Evolutionary conservation across 2,888 invertebrate species (phyloP).

Genomic region (Volucella inanis): DNA sequence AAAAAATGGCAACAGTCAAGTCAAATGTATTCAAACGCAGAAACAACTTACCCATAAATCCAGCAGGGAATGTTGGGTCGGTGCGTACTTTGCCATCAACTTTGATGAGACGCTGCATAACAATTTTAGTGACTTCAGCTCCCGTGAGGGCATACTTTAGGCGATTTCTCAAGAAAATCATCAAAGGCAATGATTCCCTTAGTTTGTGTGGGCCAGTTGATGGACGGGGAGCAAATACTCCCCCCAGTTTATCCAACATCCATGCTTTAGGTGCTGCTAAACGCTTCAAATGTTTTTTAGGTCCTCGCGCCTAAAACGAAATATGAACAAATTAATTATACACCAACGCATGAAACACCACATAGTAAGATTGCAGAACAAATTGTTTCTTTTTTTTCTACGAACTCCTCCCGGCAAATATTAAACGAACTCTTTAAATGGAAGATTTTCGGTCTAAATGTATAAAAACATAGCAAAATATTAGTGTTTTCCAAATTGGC

Average conservation of each 20-base stretch:
- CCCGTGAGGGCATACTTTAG: slow-evolving; percentile 99
- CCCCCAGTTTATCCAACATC: slow-evolving; percentile 99
- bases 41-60: slow-evolving; percentile 96
- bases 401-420: slow-evolving; percentile 30
- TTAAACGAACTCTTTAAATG: slow-evolving; percentile 15
- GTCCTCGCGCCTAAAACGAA: slow-evolving; percentile 94
- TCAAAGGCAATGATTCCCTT: slow-evolving; percentile 97
- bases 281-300: slow-evolving; percentile 99
- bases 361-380: not conserved
- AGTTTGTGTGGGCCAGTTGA: slow-evolving; percentile 99
- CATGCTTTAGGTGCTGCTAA: slow-evolving; percentile 99
- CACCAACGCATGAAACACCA: not conserved
- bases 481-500: not conserved
- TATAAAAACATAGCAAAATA: slow-evolving; percentile 19
- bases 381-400: slow-evolving; percentile 31
- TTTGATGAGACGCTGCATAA: slow-evolving; percentile 98
- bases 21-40: not conserved
- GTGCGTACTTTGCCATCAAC: slow-evolving; percentile 99
- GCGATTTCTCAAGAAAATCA: slow-evolving; percentile 98
- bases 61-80: slow-evolving; percentile 98
- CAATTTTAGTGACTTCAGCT: slow-evolving; percentile 98
- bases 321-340: not conserved
- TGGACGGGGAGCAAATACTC: slow-evolving; percentile 98
- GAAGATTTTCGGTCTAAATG: not conserved
- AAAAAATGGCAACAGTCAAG: slow-evolving; percentile 79